Evolutionary conservation across 2,113 vertebrate species (phyloP), one percentile per base, ranked within the genome.

Genomic region (Eptatretus burgeri): DNA sequence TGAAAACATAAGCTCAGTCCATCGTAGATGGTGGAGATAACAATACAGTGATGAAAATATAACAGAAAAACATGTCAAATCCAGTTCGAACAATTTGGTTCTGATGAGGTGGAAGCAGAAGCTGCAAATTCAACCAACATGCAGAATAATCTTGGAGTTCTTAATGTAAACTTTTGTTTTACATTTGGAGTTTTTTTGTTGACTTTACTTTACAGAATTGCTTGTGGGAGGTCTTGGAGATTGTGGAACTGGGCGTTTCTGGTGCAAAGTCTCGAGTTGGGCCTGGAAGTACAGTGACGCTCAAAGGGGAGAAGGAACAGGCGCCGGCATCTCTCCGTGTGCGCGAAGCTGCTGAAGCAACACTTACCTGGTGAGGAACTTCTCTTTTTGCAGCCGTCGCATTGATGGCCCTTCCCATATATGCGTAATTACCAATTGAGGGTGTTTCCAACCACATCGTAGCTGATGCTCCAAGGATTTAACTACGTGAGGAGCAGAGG

Each of bases 321-420:
- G 93, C 85, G 69, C 87, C 87, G 1, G 87, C 87, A 9, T 94
- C 86, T 13, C 85, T 91, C 83, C 80, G 87, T 66, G 87, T 93
- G 69, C 93, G 93, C 72, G 87, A 93, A 27, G 86, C 86, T 64
- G 87, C 86, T 10, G 86, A 94, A 76, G 87, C 87, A 16, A 84
- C 87, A 1, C 71, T 94, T 17, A 91, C 84, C 0, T 94, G 85
- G 87, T 94, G 78, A 68, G 81, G 14, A 13, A 19, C 56, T 20
- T 11, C 12, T 20, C 56, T 60, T 20, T 60, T 19, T 60, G 53
- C 27, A 41, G 27, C 27, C 7, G 27, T 41, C 27, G 27, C 27
- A 41, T 41, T 3, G 27, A 41, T 41, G 7, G 27, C 27, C 27
- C 3, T 7, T 5, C 27, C 27, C 27, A 41, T 41, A 41, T 5